Conservation (phyloP, 2,113 vertebrate species). For the Phodopus roborovskii region DNA sequence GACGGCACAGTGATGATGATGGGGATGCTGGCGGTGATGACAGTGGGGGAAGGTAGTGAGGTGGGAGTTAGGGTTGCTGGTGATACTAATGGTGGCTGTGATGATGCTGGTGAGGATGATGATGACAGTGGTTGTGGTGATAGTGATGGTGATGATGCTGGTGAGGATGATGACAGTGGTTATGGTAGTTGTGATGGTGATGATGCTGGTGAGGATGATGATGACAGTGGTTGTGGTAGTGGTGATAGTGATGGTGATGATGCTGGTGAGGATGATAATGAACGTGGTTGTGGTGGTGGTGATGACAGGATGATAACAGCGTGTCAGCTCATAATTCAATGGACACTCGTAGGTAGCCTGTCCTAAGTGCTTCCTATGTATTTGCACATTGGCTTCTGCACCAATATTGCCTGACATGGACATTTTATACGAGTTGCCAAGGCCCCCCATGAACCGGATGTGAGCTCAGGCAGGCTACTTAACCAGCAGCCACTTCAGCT, state of each 20-base stretch:
- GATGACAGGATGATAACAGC: background rate
- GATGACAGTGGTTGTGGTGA: fast-evolving
- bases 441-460: slow-evolving; percentile 41
- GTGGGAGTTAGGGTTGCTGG: background rate
- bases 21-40: fast-evolving
- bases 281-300: fast-evolving
- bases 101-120: fast-evolving
- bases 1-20: no score
- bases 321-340: background rate
- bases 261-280: fast-evolving
- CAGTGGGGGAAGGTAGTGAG: fast-evolving
- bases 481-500: slow-evolving; percentile 13
- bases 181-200: fast-evolving
- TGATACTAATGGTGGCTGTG: no score
- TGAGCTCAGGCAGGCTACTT: background rate
- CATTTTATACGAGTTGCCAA: slow-evolving; percentile 2
- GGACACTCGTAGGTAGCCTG: background rate
- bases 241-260: fast-evolving
- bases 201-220: fast-evolving
- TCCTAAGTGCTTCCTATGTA: background rate
- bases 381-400: background rate
- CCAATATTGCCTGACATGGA: background rate
- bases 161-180: background rate
- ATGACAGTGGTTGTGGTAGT: fast-evolving
- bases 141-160: fast-evolving